A percentile compares a stretch with the other conserved stretches of the same genome.
These are phyloP conservation scores for Aphaenogaster floridana DNA, from an alignment of 1,140 invertebrate genomes.

Conservation along the genomic window DNA sequence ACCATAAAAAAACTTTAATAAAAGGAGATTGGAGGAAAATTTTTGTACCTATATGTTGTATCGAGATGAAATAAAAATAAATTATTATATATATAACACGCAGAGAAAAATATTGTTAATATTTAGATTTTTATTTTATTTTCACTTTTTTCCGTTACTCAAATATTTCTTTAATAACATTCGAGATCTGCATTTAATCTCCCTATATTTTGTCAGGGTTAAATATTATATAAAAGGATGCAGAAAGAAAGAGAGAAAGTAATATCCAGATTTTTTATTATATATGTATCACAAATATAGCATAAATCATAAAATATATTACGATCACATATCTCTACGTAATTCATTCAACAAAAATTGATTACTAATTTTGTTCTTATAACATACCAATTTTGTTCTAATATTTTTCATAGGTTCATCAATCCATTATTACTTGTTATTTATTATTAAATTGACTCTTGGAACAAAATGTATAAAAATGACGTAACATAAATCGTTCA, in stretches of 20 bases:
- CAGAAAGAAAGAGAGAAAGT: background rate
- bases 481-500: background rate
- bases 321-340: background rate
- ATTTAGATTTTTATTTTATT: constrained; percentile 13
- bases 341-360: background rate
- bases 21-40: background rate
- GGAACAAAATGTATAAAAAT: background rate
- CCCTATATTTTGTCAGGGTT: background rate
- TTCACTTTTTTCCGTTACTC: background rate
- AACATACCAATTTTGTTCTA: background rate
- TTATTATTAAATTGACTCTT: background rate
- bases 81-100: constrained; percentile 14
- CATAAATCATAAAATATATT: background rate
- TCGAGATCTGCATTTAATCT: background rate
- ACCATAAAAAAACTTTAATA: no score
- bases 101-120: background rate
- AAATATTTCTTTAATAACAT: constrained; percentile 24
- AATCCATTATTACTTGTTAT: background rate
- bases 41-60: background rate
- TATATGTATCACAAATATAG: background rate
- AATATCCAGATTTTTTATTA: background rate
- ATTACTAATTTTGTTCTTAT: background rate
- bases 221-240: background rate
- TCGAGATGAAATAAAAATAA: constrained; percentile 13
- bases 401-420: background rate